These are phyloP conservation scores for Rhingia rostrata DNA, from an alignment of 2,888 invertebrate genomes.

Conservation along the genomic window DNA sequence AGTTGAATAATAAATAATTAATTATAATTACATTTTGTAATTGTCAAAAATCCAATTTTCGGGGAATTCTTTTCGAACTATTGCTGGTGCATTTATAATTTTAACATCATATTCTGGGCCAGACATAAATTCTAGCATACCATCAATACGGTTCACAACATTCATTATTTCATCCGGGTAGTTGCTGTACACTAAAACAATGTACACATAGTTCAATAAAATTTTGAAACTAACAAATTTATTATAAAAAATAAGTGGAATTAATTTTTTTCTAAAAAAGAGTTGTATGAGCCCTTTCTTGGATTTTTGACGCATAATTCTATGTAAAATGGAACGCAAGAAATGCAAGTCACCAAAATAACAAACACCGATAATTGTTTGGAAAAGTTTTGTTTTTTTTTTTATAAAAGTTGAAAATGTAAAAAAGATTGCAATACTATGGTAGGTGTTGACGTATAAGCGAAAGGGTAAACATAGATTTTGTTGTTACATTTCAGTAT, in stretches of 20 bases:
- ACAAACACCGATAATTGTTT: background rate
- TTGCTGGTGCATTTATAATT: constrained; percentile 35
- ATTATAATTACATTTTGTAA: constrained; percentile 70
- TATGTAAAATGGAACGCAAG: background rate
- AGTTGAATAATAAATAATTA: too few species aligned
- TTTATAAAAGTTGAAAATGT: background rate
- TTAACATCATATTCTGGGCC: constrained; percentile 50
- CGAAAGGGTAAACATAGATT: background rate
- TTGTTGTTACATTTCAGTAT: constrained; percentile 73
- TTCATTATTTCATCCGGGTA: constrained; percentile 64
- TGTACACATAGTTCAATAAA: constrained; percentile 13
- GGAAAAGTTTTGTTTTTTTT: background rate
- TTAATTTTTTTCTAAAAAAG: background rate
- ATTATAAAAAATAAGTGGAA: background rate
- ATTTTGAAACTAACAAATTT: background rate
- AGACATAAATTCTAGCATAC: constrained; percentile 48
- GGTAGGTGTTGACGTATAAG: background rate
- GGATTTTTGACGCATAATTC: constrained; percentile 64
- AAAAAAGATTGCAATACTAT: background rate
- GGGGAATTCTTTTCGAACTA: constrained; percentile 61
- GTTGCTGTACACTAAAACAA: constrained; percentile 46
- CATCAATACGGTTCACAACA: constrained; percentile 51
- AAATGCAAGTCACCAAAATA: too few species aligned
- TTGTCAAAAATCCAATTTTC: constrained; percentile 74
- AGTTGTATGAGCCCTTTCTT: background rate